Conservation (phyloP, 2,888 invertebrate genomes). For the Diachrysia chrysitis region DNA sequence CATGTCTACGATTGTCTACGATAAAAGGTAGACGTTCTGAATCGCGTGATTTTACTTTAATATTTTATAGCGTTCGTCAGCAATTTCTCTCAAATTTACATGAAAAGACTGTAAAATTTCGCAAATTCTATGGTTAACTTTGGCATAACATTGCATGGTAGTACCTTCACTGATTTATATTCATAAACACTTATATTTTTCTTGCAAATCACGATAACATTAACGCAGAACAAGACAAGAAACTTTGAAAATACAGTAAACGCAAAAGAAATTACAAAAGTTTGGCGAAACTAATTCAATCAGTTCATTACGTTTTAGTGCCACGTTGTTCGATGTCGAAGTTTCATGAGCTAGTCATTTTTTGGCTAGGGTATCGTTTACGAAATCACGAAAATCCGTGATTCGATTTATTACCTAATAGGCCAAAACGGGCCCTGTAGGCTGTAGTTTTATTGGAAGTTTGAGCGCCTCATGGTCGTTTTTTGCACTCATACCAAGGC, state of each 20-base stretch:
- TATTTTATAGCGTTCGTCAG: constrained; percentile 62
- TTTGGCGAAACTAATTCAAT: constrained; percentile 56
- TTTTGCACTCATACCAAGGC: constrained; percentile 56
- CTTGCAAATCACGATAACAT: constrained; percentile 39
- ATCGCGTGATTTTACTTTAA: constrained; percentile 68
- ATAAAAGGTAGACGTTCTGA: constrained; percentile 63
- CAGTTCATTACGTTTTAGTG: constrained; percentile 52
- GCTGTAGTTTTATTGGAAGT: constrained; percentile 63
- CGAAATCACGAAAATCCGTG: constrained; percentile 67
- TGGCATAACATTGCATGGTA: constrained; percentile 65
- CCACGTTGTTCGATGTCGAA: constrained; percentile 47
- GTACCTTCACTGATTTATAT: constrained; percentile 54
- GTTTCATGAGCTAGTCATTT: constrained; percentile 56
- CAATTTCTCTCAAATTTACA: constrained; percentile 70
- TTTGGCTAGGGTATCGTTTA: constrained; percentile 58
- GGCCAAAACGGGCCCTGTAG: constrained; percentile 61
- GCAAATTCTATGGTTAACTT: constrained; percentile 61
- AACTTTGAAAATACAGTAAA: constrained; percentile 40
- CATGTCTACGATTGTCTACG: constrained; percentile 33
- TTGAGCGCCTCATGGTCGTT: constrained; percentile 60
- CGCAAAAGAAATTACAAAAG: constrained; percentile 52
- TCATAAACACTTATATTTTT: constrained; percentile 55
- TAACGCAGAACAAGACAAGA: constrained; percentile 38
- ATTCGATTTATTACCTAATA: constrained; percentile 75
- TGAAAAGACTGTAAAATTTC: constrained; percentile 71